Conservation (phyloP, 2,888 invertebrate genomes). For the Apantesis nais region DNA sequence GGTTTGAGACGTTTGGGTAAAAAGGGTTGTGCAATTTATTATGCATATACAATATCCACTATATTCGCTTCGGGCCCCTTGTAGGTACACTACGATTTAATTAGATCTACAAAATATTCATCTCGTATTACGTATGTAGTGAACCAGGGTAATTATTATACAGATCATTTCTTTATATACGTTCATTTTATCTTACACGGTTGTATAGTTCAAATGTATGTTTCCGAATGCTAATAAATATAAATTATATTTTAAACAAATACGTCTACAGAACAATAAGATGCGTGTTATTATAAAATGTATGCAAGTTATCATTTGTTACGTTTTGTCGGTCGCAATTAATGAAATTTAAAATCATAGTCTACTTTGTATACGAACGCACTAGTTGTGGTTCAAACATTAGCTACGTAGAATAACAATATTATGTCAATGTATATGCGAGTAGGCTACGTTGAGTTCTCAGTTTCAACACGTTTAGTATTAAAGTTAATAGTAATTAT, state of each 20-base stretch:
- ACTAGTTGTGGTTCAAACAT: slow-evolving; percentile 35
- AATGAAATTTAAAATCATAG: slow-evolving; percentile 34
- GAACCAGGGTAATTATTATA: slow-evolving; percentile 70
- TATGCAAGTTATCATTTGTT: slow-evolving; percentile 15
- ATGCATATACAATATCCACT: slow-evolving; percentile 76
- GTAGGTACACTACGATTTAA: slow-evolving; percentile 52
- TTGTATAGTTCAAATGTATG: slow-evolving; percentile 55
- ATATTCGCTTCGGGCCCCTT: slow-evolving; percentile 65
- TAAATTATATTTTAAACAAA: slow-evolving; percentile 36
- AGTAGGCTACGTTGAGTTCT: slow-evolving; percentile 41
- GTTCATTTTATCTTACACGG: slow-evolving; percentile 51
- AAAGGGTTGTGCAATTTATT: slow-evolving; percentile 82
- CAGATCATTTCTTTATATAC: slow-evolving; percentile 49
- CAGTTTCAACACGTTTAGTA: slow-evolving; percentile 62
- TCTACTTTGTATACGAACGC: slow-evolving; percentile 46
- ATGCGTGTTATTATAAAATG: slow-evolving; percentile 12
- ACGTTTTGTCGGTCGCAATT: slow-evolving; percentile 15
- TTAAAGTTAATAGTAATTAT: slow-evolving; percentile 71
- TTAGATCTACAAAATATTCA: slow-evolving; percentile 51
- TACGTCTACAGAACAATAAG: slow-evolving; percentile 23
- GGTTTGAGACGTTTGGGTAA: slow-evolving; percentile 75
- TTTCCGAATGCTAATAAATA: slow-evolving; percentile 45
- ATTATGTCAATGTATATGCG: slow-evolving; percentile 45
- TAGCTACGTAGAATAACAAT: slow-evolving; percentile 28
- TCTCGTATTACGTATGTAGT: slow-evolving; percentile 60